A percentile compares a stretch with the other conserved stretches of the same genome.
Conservation (phyloP, 2,797 vertebrate species). For the Triplophysa bombifrons region DNA sequence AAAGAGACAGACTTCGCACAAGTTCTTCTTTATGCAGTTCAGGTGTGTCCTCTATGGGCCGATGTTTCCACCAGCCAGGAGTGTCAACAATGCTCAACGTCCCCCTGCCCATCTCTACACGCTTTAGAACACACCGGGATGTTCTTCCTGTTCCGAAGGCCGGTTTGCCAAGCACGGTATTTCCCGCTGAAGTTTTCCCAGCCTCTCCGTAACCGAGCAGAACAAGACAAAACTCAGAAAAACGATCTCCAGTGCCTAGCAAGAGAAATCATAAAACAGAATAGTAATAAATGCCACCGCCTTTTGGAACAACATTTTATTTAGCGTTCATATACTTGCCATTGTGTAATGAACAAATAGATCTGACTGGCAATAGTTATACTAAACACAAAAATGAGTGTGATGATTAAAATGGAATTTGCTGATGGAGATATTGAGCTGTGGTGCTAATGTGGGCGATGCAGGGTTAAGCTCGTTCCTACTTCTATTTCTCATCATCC, state of each 20-base stretch:
- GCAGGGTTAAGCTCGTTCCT: neutral
- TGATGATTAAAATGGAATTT: neutral
- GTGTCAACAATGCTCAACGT: slow-evolving; percentile 54
- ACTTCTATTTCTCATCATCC: neutral
- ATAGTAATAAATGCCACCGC: neutral
- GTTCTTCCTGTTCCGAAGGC: slow-evolving; percentile 52
- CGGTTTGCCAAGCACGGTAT: slow-evolving; percentile 41
- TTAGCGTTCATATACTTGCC: neutral
- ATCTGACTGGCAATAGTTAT: neutral
- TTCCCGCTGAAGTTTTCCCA: slow-evolving; percentile 55
- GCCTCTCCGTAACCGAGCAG: slow-evolving; percentile 54
- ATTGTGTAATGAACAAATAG: neutral
- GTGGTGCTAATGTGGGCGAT: neutral
- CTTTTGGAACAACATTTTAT: neutral
- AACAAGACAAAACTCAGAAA: slow-evolving; percentile 42
- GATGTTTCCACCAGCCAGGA: slow-evolving; percentile 56
- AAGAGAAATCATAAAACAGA: slow-evolving; percentile 25
- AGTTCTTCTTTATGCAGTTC: slow-evolving; percentile 46
- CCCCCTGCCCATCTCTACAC: slow-evolving; percentile 38
- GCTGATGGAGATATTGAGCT: neutral
- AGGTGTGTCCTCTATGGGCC: slow-evolving; percentile 47
- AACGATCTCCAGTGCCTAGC: slow-evolving; percentile 33
- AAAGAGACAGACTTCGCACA: slow-evolving; percentile 22
- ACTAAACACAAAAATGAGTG: neutral
- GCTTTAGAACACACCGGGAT: slow-evolving; percentile 32